These are phyloP conservation scores for Nysson spinosus DNA, from an alignment of 2,888 invertebrate species.

Conservation along the genomic window DNA sequence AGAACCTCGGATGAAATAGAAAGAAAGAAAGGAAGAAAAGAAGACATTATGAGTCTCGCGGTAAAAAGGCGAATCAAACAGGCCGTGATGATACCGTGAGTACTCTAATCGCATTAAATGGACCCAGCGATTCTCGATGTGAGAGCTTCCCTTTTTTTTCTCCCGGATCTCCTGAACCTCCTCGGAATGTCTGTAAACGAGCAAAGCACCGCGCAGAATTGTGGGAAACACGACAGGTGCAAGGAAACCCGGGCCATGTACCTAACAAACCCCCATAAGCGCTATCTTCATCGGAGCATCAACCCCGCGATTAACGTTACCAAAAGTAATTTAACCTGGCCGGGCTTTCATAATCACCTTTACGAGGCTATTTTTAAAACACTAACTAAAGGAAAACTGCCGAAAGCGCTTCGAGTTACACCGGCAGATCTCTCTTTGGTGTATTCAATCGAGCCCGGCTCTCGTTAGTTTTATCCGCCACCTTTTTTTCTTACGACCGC, in stretches of 20 bases:
- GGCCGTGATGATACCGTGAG: conserved; percentile 55
- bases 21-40: conserved; percentile 20
- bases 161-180: conserved; percentile 6
- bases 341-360: conserved; percentile 55
- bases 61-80: conserved; percentile 60
- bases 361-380: conserved; percentile 36
- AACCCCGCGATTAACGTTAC: conserved; percentile 57
- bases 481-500: too few species aligned
- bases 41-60: conserved; percentile 46
- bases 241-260: conserved; percentile 40
- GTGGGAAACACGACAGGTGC: conserved; percentile 62
- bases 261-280: conserved; percentile 46
- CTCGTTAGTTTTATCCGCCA: neutral
- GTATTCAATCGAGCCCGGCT: neutral
- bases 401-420: conserved; percentile 3
- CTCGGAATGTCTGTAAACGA: conserved; percentile 57
- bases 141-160: conserved; percentile 19
- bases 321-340: conserved; percentile 60
- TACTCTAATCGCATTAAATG: conserved; percentile 61
- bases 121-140: conserved; percentile 54
- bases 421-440: neutral
- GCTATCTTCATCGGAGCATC: conserved; percentile 57
- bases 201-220: conserved; percentile 50
- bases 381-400: neutral
- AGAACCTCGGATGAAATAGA: neutral